phyloP scores from a whole-genome alignment of 1,140 invertebrate species.

The Drosophila grimshawi region DNA sequence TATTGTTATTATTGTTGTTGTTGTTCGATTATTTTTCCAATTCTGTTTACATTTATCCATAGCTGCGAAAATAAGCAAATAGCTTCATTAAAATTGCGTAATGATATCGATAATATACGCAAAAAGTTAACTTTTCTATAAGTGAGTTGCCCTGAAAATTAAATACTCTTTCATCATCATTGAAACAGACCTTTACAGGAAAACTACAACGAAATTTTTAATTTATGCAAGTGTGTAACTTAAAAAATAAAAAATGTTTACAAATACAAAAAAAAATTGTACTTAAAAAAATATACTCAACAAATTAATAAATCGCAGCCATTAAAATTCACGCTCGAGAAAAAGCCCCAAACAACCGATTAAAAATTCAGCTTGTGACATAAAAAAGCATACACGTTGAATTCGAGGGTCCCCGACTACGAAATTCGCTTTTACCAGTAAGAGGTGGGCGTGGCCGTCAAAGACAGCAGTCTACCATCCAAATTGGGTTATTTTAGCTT shows the following conservation, averaged over 20 bases:
- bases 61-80: conserved; percentile 27
- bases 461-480: too few relatives aligned
- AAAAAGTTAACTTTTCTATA: not conserved
- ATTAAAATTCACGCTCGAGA: not conserved
- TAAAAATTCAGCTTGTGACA: not conserved
- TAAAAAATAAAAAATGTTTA: too few relatives aligned
- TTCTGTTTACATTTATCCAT: conserved; percentile 30
- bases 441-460: too few relatives aligned
- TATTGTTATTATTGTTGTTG: conserved; percentile 8
- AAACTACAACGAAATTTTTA: too few relatives aligned
- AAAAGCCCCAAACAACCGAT: not conserved
- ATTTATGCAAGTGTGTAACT: too few relatives aligned
- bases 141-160: too few relatives aligned
- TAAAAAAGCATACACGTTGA: not conserved
- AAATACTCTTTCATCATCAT: not conserved
- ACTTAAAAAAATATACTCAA: not conserved
- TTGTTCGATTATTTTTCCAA: conserved; percentile 10
- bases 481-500: too few relatives aligned
- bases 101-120: conserved; percentile 9
- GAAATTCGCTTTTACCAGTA: too few relatives aligned
- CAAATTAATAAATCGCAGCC: not conserved
- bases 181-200: too few relatives aligned
- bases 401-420: too few relatives aligned
- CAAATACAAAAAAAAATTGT: not conserved
- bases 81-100: conserved; percentile 7